phyloP scores from a whole-genome alignment of 2,888 invertebrate species.

The Cephus spinipes region DNA sequence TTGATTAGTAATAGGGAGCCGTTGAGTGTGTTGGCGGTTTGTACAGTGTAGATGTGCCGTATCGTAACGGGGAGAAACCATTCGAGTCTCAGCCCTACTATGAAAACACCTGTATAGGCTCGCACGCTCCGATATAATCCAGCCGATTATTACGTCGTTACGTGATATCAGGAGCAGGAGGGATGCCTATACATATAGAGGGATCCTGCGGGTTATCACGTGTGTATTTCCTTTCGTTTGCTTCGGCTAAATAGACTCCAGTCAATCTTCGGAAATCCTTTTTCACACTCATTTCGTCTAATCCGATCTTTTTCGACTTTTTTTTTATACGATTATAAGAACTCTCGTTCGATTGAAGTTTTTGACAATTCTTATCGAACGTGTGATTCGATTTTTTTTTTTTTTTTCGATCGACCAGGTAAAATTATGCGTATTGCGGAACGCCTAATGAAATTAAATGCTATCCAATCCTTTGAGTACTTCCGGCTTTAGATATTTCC shows the following conservation, averaged over 20 bases:
- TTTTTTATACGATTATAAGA: not conserved
- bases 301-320: not conserved
- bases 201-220: not conserved
- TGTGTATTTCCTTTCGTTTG: not conserved
- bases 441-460: not conserved
- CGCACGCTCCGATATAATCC: not conserved
- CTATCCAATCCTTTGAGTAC: not conserved
- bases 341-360: not conserved
- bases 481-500: not conserved
- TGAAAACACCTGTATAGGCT: not conserved
- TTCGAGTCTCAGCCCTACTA: not conserved
- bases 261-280: not conserved
- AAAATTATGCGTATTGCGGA: not conserved
- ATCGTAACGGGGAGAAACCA: not conserved
- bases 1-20: slow-evolving; percentile 24
- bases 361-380: not conserved
- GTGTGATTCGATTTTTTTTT: too few relatives aligned
- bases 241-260: not conserved
- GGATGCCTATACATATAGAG: not conserved
- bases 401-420: too few relatives aligned
- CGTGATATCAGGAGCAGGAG: not conserved
- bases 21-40: not conserved
- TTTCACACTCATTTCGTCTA: not conserved
- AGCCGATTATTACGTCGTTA: not conserved
- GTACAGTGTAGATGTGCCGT: not conserved